Percentiles rank a stretch among this genome's conserved stretches.
These are phyloP conservation scores for Machaerirhynchus nigripectus DNA, from an alignment of 2,113 vertebrate genomes.

Conservation along the genomic window DNA sequence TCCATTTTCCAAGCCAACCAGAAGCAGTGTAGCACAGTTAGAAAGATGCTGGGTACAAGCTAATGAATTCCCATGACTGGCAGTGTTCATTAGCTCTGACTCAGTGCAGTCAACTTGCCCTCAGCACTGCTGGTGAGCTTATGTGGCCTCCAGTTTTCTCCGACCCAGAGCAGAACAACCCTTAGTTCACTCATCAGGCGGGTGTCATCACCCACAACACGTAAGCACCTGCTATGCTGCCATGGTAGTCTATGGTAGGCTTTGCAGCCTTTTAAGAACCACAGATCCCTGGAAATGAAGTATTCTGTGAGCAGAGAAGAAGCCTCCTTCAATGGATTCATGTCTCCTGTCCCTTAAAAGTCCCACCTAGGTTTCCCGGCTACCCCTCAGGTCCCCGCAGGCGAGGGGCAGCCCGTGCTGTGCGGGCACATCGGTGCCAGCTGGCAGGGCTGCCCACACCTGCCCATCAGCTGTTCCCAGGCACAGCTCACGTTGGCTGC, in stretches of 20 bases:
- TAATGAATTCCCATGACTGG: background rate
- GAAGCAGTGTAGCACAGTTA: background rate
- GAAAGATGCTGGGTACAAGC: background rate
- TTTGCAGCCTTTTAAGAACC: background rate
- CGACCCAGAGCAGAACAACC: background rate
- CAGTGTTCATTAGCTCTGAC: background rate
- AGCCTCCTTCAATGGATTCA: background rate
- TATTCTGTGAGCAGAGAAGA: background rate
- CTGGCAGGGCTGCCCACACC: background rate
- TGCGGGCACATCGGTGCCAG: background rate
- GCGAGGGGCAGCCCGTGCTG: accelerated
- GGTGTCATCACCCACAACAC: background rate
- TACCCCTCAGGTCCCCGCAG: background rate
- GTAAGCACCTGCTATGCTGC: background rate
- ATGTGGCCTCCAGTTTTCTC: background rate
- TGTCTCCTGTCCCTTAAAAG: background rate
- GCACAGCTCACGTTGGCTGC: background rate
- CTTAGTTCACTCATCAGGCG: background rate
- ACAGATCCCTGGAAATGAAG: background rate
- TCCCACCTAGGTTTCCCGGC: background rate
- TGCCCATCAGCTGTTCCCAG: background rate
- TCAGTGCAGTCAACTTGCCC: background rate
- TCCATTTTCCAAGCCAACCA: background rate
- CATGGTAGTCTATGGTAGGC: no score
- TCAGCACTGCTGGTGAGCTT: background rate